Base-by-base conservation (phyloP, 2,888 invertebrate species). In the Sabatieria punctata region DNA sequence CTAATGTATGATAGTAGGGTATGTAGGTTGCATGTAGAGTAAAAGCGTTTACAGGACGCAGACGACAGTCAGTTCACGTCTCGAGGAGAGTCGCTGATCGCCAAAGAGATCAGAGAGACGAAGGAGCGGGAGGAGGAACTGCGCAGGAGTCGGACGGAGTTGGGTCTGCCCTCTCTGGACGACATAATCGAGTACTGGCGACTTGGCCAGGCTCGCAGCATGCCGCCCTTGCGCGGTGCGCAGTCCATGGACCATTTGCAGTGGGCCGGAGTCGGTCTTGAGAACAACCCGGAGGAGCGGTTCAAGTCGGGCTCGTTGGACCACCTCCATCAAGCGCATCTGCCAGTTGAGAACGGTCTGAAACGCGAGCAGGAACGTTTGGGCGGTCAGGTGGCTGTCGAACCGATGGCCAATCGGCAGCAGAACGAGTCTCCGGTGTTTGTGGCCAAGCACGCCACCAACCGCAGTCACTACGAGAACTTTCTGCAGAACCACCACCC, bases 71-170 rank as follows among this genome's bases (percentile, higher is more conserved):
- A n/a, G n/a, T n/a, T n/a, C n/a, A n/a, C n/a, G 15, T 45, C 45
- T 13, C 13, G n/a, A 13, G 47, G 47, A 18, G 43, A 47, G 24
- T 19, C 4, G 13, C n/a, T 48, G 49, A 71, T 72, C 24, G 71
- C 69, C 1, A 53, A 61, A 41, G 74, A 74, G 55, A 65, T 73
- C 35, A 62, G 68, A 33, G 70, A 72, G 53, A 60, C 68, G 51
- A 59, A 64, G 36, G 69, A 71, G 49, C 58, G 73, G 2, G 73
- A 74, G 54, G 71, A 69, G 41, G 73, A 73, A 48, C 58, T 73
- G 36, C 57, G 64, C n/a, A 56, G 57, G 48, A 56, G 60, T 52
- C 56, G 67, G 2, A 49, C 52, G 25, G 54, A 53, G 37, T 43
- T 57, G 33, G 55, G 54, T 18, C 49, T 55, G 30, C 52, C 55